These are phyloP conservation scores for Cheilosia vulpina DNA, from an alignment of 2,888 invertebrate genomes.

Conservation along the genomic window DNA sequence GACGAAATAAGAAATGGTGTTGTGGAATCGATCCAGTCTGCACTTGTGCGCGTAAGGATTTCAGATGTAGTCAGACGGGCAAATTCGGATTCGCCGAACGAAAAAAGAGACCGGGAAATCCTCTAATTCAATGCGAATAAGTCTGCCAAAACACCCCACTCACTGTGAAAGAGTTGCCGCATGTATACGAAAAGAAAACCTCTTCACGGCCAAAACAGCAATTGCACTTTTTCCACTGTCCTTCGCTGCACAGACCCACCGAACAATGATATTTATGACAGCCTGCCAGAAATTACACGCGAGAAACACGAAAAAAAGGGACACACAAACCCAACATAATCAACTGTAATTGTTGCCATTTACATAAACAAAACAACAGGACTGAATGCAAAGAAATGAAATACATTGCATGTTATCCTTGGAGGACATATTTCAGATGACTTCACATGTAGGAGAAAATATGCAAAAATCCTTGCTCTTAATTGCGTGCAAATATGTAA, in stretches of 20 bases:
- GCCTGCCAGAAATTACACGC: constrained; percentile 44
- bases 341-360: constrained; percentile 55
- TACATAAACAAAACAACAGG: neutral
- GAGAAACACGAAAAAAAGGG: constrained; percentile 15
- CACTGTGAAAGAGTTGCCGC: neutral
- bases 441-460: constrained; percentile 56
- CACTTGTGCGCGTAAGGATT: constrained; percentile 64
- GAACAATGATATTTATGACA: constrained; percentile 54
- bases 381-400: constrained; percentile 42
- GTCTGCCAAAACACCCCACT: too few relatives aligned
- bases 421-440: constrained; percentile 73
- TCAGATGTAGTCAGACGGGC: constrained; percentile 36
- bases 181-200: neutral
- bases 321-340: constrained; percentile 46
- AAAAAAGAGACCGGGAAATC: too few relatives aligned
- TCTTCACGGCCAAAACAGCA: constrained; percentile 4
- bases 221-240: constrained; percentile 7
- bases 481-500: constrained; percentile 71
- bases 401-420: constrained; percentile 68
- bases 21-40: constrained; percentile 67
- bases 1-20: constrained; percentile 72
- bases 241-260: neutral
- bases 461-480: constrained; percentile 71
- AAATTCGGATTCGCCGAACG: constrained; percentile 20
- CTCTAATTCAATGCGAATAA: constrained; percentile 21